Percentiles rank a stretch among this genome's conserved stretches.
phyloP scores from a whole-genome alignment of 2,113 vertebrate species.

The Crotophaga sulcirostris region DNA sequence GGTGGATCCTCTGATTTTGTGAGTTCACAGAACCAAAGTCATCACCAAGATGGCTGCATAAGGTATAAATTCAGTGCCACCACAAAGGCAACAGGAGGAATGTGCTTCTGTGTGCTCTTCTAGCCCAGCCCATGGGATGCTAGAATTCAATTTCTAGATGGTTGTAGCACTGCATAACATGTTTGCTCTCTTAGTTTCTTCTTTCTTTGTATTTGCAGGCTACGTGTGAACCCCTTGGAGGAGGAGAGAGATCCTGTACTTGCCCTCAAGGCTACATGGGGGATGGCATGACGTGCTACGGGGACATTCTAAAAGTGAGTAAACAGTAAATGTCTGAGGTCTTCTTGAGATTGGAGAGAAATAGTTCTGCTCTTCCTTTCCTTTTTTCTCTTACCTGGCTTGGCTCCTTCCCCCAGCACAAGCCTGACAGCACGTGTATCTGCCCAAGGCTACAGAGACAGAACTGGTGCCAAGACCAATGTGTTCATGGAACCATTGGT shows the following conservation, averaged over 20 bases:
- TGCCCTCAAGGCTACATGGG: slow-evolving; percentile 82
- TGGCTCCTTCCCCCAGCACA: background rate
- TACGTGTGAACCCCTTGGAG: slow-evolving; percentile 71
- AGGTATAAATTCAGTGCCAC: background rate
- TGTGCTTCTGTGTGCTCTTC: background rate
- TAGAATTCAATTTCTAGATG: background rate
- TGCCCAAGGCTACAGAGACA: background rate
- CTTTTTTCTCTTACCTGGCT: background rate
- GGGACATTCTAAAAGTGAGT: slow-evolving; percentile 79
- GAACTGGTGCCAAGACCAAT: background rate
- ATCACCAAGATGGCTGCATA: background rate
- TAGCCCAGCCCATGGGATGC: background rate
- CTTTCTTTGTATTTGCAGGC: slow-evolving; percentile 76
- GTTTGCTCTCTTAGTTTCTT: background rate
- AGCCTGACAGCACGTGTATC: background rate
- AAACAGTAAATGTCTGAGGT: background rate
- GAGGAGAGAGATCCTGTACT: slow-evolving; percentile 76
- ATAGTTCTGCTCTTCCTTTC: background rate
- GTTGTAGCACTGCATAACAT: background rate
- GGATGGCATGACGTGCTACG: slow-evolving; percentile 85
- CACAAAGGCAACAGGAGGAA: background rate
- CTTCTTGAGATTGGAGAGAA: background rate
- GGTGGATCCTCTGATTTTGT: background rate
- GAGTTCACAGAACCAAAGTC: background rate
- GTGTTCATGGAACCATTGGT: background rate